These are phyloP conservation scores for Vireo altiloquus DNA, from an alignment of 2,113 vertebrate genomes.

Conservation along the genomic window DNA sequence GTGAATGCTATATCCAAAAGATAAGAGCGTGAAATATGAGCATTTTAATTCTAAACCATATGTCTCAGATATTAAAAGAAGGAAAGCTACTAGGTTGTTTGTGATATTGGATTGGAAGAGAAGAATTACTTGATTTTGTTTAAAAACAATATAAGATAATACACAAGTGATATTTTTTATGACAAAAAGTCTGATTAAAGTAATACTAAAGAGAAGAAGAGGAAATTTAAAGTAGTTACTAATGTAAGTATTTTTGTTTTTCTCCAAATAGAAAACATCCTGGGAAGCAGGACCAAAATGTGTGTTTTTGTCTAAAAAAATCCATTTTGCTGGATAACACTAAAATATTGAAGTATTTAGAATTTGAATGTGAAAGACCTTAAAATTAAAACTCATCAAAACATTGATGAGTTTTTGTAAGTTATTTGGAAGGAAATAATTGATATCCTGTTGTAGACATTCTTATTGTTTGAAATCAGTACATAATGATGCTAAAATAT, in stretches of 20 bases:
- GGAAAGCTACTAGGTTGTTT: not conserved
- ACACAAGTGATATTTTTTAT: not conserved
- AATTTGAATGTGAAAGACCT: not conserved
- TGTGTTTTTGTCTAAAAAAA: not conserved
- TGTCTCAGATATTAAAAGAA: not conserved
- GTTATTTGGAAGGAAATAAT: not conserved
- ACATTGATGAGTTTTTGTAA: not conserved
- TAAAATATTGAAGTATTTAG: not conserved
- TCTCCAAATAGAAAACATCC: not conserved
- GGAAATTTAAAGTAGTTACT: not conserved
- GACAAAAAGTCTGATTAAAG: not conserved
- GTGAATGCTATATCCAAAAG: not conserved
- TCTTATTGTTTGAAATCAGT: not conserved
- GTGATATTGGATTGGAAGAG: not conserved
- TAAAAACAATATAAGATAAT: not conserved
- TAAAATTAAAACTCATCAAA: not conserved
- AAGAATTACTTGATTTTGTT: not conserved
- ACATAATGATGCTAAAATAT: not conserved
- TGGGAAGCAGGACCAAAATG: not conserved
- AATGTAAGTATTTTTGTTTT: not conserved
- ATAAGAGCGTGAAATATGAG: not conserved
- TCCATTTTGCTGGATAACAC: not conserved
- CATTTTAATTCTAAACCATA: not conserved
- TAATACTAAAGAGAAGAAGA: not conserved
- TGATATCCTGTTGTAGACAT: not conserved